Evolutionary conservation across 1,140 invertebrate genomes (phyloP), one percentile per base, ranked within the genome.

Genomic region (Rhizoglyphus robini): DNA sequence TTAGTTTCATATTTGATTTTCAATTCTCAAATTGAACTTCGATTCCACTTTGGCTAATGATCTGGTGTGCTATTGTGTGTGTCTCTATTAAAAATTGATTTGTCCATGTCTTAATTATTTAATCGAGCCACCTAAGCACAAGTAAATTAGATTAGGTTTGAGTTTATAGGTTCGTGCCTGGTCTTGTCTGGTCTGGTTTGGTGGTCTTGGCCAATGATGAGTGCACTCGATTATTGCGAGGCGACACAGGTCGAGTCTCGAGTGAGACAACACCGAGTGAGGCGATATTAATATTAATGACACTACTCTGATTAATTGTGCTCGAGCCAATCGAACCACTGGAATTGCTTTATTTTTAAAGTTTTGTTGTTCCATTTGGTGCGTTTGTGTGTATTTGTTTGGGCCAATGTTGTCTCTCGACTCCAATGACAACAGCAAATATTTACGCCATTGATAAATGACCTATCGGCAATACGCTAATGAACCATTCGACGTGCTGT

Each of bases 201-300:
- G n/a, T n/a, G n/a, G n/a, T n/a, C n/a, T n/a, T n/a, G n/a, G n/a
- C n/a, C n/a, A n/a, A n/a, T n/a, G n/a, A n/a, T n/a, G n/a, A n/a
- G n/a, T n/a, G n/a, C n/a, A n/a, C n/a, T n/a, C n/a, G n/a, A n/a
- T n/a, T n/a, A n/a, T n/a, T n/a, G n/a, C n/a, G n/a, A n/a, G n/a
- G n/a, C n/a, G n/a, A n/a, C n/a, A n/a, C n/a, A n/a, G n/a, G n/a
- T n/a, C n/a, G n/a, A n/a, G n/a, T n/a, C n/a, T n/a, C n/a, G n/a
- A n/a, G n/a, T n/a, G n/a, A n/a, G n/a, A n/a, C n/a, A n/a, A n/a
- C n/a, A n/a, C n/a, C n/a, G n/a, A n/a, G n/a, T n/a, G n/a, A 54
- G 51, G 51, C 51, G 51, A 54, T 54, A 54, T 54, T 54, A 54
- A 54, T 54, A 54, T 54, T 54, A 54, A 54, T 54, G 51, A 23